Evolutionary conservation across 2,888 invertebrate species (phyloP).

Genomic region (Thyatira batis): DNA sequence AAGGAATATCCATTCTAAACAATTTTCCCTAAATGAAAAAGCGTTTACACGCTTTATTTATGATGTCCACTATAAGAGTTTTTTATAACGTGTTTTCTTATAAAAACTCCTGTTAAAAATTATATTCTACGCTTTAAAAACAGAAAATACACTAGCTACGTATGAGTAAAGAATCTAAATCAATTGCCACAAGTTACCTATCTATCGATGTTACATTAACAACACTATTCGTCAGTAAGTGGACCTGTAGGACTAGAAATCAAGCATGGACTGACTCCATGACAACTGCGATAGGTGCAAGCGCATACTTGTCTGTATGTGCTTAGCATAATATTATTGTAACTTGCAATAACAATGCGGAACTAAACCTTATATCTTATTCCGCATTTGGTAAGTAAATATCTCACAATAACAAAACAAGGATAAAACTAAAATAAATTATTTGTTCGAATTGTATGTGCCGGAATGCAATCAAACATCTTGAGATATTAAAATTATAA

Average conservation of each 20-base stretch:
- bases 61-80: too few species aligned
- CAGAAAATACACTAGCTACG: too few species aligned
- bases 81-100: too few species aligned
- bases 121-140: too few species aligned
- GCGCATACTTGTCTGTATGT: constrained; percentile 28
- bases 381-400: constrained; percentile 40
- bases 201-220: constrained; percentile 3
- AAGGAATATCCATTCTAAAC: too few species aligned
- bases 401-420: constrained; percentile 39
- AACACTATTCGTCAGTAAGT: constrained; percentile 12
- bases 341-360: constrained; percentile 47
- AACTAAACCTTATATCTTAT: constrained; percentile 33
- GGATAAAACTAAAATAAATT: constrained; percentile 20
- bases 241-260: constrained; percentile 1
- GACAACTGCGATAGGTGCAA: constrained; percentile 8
- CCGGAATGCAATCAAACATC: too few species aligned
- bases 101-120: too few species aligned
- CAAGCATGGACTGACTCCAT: background rate
- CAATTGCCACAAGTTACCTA: background rate
- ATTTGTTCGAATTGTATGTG: constrained; percentile 15
- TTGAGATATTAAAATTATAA: too few species aligned
- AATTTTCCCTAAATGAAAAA: background rate
- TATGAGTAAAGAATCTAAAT: background rate
- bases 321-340: constrained; percentile 41
- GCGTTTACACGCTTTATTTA: too few species aligned